Conservation (phyloP, 1,140 invertebrate genomes). For the Manduca sexta region DNA sequence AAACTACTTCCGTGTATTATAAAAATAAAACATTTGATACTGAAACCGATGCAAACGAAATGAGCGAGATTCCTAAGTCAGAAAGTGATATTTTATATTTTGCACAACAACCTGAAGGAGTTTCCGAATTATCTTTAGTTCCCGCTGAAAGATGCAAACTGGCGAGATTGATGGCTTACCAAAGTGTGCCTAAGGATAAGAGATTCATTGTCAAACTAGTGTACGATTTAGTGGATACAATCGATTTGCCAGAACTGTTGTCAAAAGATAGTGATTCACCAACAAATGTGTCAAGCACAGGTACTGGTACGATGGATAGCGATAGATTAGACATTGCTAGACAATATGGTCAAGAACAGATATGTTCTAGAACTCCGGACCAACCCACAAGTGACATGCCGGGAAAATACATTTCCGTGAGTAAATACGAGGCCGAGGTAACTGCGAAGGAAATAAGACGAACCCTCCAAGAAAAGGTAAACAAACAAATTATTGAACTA, state of each 20-base stretch:
- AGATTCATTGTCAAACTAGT: constrained; percentile 38
- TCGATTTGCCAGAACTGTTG: constrained; percentile 8
- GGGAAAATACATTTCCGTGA: not conserved
- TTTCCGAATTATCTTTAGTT: constrained; percentile 32
- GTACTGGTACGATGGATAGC: not conserved
- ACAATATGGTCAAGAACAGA: constrained; percentile 31
- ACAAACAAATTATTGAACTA: constrained; percentile 3
- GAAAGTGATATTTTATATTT: constrained; percentile 25
- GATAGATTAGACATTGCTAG: constrained; percentile 11
- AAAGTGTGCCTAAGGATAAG: constrained; percentile 21
- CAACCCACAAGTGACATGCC: not conserved
- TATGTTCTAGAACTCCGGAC: constrained; percentile 14
- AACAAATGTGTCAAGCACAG: not conserved
- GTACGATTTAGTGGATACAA: constrained; percentile 24
- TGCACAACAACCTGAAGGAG: constrained; percentile 1
- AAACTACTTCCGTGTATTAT: not conserved
- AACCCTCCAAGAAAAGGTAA: constrained; percentile 14
- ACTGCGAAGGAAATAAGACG: constrained; percentile 18
- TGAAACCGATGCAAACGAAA: not conserved
- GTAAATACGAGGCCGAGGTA: constrained; percentile 14
- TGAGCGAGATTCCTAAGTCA: not conserved
- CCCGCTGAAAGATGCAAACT: constrained; percentile 29
- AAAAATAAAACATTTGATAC: not conserved
- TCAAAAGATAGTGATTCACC: not conserved
- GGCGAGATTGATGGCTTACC: constrained; percentile 7